Evolutionary conservation across 2,888 invertebrate genomes (phyloP), one percentile per base, ranked within the genome.

Genomic region (Spilarctia lutea): DNA sequence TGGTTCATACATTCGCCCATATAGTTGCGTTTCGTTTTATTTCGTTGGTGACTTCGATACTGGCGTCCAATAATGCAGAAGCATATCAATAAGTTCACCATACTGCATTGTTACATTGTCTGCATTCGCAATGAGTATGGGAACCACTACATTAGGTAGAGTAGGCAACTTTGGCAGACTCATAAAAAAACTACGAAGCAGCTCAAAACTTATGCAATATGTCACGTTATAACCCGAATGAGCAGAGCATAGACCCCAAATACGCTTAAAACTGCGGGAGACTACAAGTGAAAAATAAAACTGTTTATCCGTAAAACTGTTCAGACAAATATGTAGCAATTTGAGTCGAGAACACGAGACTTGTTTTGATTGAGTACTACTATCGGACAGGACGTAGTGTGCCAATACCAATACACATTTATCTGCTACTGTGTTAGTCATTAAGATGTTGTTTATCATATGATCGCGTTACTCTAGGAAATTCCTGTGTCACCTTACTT

Each of bases 311-410:
- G 4, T n/a, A 30, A 13, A 48, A 33, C 27, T 68, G 30, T 18
- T 68, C 56, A 84, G 78, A 81, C 80, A 81, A 75, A 56, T 66
- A 45, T 69, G 77, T 56, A 71, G 79, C 60, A 76, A 84, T 35
- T 0, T 35, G 78, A 56, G 20, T 6, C 35, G 73, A 16, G 65
- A 79, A 81, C 63, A 27, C 35, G 77, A 84, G 60, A 75, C 82
- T 76, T 81, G 80, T 78, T 85, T 76, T 83, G 78, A 78, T 75
- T 81, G 78, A 78, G 74, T 77, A 72, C 65, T 11, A 20, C 73
- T 45, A 42, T 66, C n/a, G 45, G 56, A 30, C 74, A 78, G 81
- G 78, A 81, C 81, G 79, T 77, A 80, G 77, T 56, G 76, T 74
- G 74, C 68, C 73, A 73, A 68, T 35, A 56, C 10, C 35, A 69